Conservation (phyloP, 2,888 invertebrate species). For the Odontocolon sp. region DNA sequence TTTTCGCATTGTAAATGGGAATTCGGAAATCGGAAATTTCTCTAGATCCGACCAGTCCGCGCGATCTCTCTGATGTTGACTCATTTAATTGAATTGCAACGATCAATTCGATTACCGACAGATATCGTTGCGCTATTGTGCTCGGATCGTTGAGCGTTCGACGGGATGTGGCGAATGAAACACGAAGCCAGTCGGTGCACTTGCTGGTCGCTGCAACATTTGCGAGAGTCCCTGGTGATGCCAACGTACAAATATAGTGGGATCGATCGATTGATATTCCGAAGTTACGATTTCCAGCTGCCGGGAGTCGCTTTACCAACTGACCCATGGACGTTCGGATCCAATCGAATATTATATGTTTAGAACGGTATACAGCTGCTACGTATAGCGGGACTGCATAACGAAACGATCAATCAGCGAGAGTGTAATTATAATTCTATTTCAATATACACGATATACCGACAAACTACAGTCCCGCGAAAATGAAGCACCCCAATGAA, state of each 20-base stretch:
- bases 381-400: neutral
- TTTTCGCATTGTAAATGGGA: neutral
- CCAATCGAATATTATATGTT: neutral
- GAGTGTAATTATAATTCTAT: slow-evolving; percentile 35
- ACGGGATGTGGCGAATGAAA: neutral
- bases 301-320: neutral
- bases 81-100: slow-evolving; percentile 30
- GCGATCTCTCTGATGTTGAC: slow-evolving; percentile 6
- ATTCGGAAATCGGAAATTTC: neutral
- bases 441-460: slow-evolving; percentile 21
- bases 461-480: neutral
- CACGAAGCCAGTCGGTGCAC: neutral
- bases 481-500: slow-evolving; percentile 16
- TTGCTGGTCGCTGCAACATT: slow-evolving; percentile 5
- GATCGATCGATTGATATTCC: slow-evolving; percentile 41
- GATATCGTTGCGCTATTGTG: slow-evolving; percentile 15
- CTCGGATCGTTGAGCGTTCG: neutral
- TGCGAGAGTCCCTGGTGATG: slow-evolving; percentile 12
- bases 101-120: slow-evolving; percentile 27
- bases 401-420: slow-evolving; percentile 16
- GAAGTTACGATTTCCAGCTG: slow-evolving; percentile 26
- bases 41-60: neutral
- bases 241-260: slow-evolving; percentile 2
- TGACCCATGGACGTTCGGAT: slow-evolving; percentile 14
- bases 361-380: neutral